Evolutionary conservation across 30 jellyfish, hydroid and myxozoan species (phyloP), one percentile per base, ranked within the genome.

Genomic region (Catostylus mosaicus): DNA sequence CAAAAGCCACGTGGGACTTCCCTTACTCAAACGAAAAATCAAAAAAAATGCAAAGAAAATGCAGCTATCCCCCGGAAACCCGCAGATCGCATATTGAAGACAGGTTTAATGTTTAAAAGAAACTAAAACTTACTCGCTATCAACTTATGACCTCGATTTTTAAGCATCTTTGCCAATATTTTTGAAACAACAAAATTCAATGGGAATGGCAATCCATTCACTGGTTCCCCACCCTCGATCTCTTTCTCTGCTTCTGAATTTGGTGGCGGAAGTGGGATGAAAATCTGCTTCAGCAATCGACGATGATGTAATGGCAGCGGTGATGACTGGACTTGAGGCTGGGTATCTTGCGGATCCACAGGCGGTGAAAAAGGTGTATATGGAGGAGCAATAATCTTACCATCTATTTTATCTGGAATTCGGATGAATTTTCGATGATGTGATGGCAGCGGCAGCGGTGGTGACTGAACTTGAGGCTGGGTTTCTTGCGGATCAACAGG

Each of bases 231-330:
- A 24, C 68, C 65, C 57, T 84, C 96, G 36, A 92, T 79, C 57
- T 74, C 96, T 27, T 79, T 73, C 67, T 93, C 98, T 12, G 96
- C 98, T 50, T 87, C 90, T 0, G 98, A 66, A 54, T 86, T 72
- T 33, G 95, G 91, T 43, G 89, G 95, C 11, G 98, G 98, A 37
- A 92, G 67, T 29, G 98, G 98, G 57, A 92, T 85, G 80, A 92
- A 92, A 33, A 92, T 75, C 76, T 92, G 92, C 80, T 92, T 92
- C 57, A 92, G 40, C 2, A 80, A 26, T 27, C 72, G 65, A 63
- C 77, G 84, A 19, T 40, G 77, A 32, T 80, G 90, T 34, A 45
- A 51, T 14, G 56, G 62, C 7, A 23, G 63, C 16, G 38, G 30
- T 27, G 23, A 68, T 1, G 75, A 33, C 20, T 48, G 73, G 16